These are phyloP conservation scores for Rhea pennata DNA, from an alignment of 2,113 vertebrate genomes.

Conservation along the genomic window DNA sequence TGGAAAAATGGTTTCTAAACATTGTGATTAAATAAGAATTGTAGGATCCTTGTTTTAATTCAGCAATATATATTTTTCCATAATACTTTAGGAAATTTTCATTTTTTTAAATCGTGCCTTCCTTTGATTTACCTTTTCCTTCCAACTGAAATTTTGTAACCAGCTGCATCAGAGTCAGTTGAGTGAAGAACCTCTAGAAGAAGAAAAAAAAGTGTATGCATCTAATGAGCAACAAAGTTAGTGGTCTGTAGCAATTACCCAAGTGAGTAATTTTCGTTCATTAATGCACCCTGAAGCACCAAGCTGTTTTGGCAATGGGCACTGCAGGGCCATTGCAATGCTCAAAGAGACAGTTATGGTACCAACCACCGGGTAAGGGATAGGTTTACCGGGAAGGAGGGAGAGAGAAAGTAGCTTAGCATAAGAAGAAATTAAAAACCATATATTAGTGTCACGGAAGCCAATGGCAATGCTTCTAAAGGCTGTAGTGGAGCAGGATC, in stretches of 20 bases:
- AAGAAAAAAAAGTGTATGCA: neutral
- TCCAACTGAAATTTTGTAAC: neutral
- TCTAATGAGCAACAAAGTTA: slow-evolving; percentile 62
- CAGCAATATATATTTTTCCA: neutral
- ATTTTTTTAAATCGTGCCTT: neutral
- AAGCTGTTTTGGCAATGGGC: slow-evolving; percentile 60
- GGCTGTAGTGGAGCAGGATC: neutral
- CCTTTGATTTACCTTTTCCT: neutral
- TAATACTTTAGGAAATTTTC: neutral
- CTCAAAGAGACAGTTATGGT: slow-evolving; percentile 18
- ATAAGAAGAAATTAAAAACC: slow-evolving; percentile 7
- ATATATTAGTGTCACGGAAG: neutral
- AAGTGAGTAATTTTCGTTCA: slow-evolving; percentile 60
- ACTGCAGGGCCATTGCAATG: neutral
- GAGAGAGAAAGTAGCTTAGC: neutral
- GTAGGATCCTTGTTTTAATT: neutral
- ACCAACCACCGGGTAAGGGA: neutral
- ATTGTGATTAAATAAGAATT: neutral
- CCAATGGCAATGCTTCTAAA: neutral
- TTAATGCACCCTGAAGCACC: slow-evolving; percentile 53
- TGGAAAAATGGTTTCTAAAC: neutral
- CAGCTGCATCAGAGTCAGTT: neutral
- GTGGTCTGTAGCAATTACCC: slow-evolving; percentile 60
- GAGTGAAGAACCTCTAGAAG: neutral
- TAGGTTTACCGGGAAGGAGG: slow-evolving; percentile 11